phyloP scores from a whole-genome alignment of 2,797 vertebrate species.

The Cryptoblepharus egeriae region DNA sequence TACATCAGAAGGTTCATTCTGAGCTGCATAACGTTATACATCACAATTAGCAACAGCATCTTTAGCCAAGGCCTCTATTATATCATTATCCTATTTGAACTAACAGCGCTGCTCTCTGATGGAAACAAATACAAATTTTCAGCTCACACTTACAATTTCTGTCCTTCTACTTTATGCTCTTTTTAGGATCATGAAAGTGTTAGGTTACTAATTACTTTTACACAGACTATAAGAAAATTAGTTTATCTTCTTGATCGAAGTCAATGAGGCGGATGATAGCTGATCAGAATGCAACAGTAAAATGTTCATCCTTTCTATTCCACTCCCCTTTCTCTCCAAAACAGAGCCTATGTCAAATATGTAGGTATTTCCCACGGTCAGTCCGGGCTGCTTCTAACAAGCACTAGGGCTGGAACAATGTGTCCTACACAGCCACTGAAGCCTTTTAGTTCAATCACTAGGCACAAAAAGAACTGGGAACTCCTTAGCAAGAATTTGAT shows the following conservation, averaged over 20 bases:
- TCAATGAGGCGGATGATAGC: slow-evolving; percentile 82
- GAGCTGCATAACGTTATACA: slow-evolving; percentile 15
- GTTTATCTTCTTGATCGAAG: slow-evolving; percentile 86
- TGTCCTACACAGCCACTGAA: slow-evolving; percentile 83
- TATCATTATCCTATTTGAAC: slow-evolving; percentile 66
- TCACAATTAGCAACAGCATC: slow-evolving; percentile 37
- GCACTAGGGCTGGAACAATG: slow-evolving; percentile 81
- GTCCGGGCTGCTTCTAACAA: slow-evolving; percentile 79
- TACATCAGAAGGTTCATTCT: slow-evolving; percentile 34
- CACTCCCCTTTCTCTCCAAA: slow-evolving; percentile 81
- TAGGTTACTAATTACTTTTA: slow-evolving; percentile 82
- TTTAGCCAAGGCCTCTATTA: slow-evolving; percentile 52
- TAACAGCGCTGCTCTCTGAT: slow-evolving; percentile 72
- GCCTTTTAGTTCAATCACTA: slow-evolving; percentile 86
- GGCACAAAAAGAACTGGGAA: slow-evolving; percentile 79
- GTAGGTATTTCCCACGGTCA: slow-evolving; percentile 88
- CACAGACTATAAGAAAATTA: slow-evolving; percentile 81
- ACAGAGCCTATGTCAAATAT: slow-evolving; percentile 84
- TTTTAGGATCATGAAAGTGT: slow-evolving; percentile 81
- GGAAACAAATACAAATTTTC: slow-evolving; percentile 70
- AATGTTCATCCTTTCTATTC: slow-evolving; percentile 82
- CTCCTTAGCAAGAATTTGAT: slow-evolving; percentile 81
- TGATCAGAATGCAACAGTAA: slow-evolving; percentile 85
- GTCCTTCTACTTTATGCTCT: slow-evolving; percentile 73
- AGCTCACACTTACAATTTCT: slow-evolving; percentile 74